Base-by-base conservation (phyloP, 2,113 vertebrate species). In the Urocitellus parryii region DNA sequence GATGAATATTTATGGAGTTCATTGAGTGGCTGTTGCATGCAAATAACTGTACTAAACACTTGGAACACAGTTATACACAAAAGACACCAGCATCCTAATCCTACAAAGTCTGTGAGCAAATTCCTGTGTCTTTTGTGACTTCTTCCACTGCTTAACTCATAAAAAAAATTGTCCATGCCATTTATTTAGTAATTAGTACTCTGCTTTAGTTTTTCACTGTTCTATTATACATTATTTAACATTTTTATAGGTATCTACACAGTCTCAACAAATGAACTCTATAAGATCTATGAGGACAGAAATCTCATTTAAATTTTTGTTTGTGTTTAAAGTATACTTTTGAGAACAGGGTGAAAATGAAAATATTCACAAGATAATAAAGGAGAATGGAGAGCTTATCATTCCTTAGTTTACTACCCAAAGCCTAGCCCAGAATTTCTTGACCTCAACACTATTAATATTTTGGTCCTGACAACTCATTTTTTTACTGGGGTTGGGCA, bases 351-450 rank as follows among this genome's bases (percentile, higher is more conserved):
- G n/a, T 93, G 9, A 67, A 81, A 88, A 72, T 34, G 10, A 70
- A 87, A 88, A 58, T 74, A 25, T 2, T 77, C 83, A 82, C 18
- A 61, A 74, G 29, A 80, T 61, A 53, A 53, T 27, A n/a, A 79
- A 51, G 39, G 10, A 61, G 8, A 72, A n/a, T 27, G 16, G 53
- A 96, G n/a, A 2, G 8, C 20, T 72, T 39, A 29, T 67, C 42
- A 48, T 74, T 56, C 39, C 61, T 81, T 93, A 78, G 56, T 92
- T 72, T 78, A 67, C 29, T 77, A 14, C 14, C 29, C 53, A 82
- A 88, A 72, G 32, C 39, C 24, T 94, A 80, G 77, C 29, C 8
- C 51, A 65, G 67, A 32, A 10, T 81, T 84, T 89, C 88, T 97
- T 73, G 77, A 1, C 48, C 27, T 70, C 74, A 24, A 53, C 4